Evolutionary conservation across 2,113 vertebrate genomes (phyloP), one percentile per base, ranked within the genome.

Genomic region (Dolichallabes microphthalmus): DNA sequence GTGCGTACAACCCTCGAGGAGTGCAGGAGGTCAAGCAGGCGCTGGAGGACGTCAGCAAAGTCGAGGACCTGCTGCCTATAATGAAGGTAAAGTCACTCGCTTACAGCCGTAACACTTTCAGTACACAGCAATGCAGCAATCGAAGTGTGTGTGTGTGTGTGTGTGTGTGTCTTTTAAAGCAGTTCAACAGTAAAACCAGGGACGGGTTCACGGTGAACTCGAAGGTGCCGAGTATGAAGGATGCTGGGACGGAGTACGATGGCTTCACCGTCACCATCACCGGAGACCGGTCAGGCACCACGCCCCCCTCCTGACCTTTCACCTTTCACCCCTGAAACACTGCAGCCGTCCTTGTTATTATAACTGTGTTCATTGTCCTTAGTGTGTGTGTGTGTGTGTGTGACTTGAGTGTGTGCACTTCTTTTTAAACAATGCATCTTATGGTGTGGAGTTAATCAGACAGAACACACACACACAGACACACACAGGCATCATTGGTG

Each of bases 161-260:
- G 90, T 93, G 19, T 92, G 87, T 87, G 32, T 76, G 7, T 82
- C 35, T 45, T 45, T 45, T 96, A 94, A 98, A 99, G 96, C 97
- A 99, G 97, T 98, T 99, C 93, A 98, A 98, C 92, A 99, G 97
- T 95, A 99, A 99, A 96, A 99, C 98, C 53, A 97, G 97, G 94
- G 98, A 98, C 85, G 98, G 98, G 13, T 99, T 99, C 93, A 99
- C 98, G 0, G 97, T 99, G 87, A 98, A 98, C 93, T 99, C 98
- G 19, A 99, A 99, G 92, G 97, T 99, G 55, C 97, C 96, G 85
- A 98, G 98, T 92, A 89, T 97, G 90, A 98, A 96, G 93, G 96
- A 98, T 85, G 88, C 94, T 89, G 97, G 97, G 69, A 98, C 97
- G 87, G 98, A 99, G 64, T 96, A 96, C 4, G 98, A 99, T 35